Conservation (phyloP, 2,888 invertebrate species). For the Bimastos eiseni region DNA sequence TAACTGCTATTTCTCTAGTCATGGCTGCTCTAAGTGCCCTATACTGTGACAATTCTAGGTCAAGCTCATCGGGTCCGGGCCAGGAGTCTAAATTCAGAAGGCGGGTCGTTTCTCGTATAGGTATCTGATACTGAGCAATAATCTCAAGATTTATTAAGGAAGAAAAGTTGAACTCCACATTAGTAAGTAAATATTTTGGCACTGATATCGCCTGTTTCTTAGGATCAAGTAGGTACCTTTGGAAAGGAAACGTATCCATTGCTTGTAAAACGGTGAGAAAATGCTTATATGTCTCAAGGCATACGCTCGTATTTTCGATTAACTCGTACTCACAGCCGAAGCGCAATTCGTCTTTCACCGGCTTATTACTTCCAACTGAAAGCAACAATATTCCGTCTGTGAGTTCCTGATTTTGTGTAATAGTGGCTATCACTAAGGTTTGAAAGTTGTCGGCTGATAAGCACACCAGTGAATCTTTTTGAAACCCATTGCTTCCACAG, state of each 20-base stretch:
- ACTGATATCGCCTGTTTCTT: neutral
- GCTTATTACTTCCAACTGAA: constrained; percentile 33
- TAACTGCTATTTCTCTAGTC: constrained; percentile 53
- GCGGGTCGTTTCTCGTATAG: neutral
- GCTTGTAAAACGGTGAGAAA: constrained; percentile 72
- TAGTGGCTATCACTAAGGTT: constrained; percentile 72
- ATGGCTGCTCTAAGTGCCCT: constrained; percentile 47
- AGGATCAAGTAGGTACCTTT: constrained; percentile 69
- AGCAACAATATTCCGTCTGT: constrained; percentile 53
- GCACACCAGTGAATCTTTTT: constrained; percentile 75
- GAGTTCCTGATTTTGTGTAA: constrained; percentile 67
- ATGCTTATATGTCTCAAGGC: constrained; percentile 78
- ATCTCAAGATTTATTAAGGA: neutral
- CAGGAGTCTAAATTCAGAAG: constrained; percentile 37
- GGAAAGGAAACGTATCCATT: constrained; percentile 70
- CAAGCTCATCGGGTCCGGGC: constrained; percentile 45
- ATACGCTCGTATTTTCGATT: constrained; percentile 75
- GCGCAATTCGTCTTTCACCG: neutral
- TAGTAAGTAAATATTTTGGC: constrained; percentile 7
- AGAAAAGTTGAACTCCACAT: neutral
- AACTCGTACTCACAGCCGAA: constrained; percentile 60
- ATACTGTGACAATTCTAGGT: constrained; percentile 48
- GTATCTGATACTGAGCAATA: neutral
- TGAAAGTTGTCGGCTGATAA: constrained; percentile 73
- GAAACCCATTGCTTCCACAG: constrained; percentile 67